These are phyloP conservation scores for Aphaenogaster floridana DNA, from an alignment of 1,140 invertebrate species.

Conservation along the genomic window DNA sequence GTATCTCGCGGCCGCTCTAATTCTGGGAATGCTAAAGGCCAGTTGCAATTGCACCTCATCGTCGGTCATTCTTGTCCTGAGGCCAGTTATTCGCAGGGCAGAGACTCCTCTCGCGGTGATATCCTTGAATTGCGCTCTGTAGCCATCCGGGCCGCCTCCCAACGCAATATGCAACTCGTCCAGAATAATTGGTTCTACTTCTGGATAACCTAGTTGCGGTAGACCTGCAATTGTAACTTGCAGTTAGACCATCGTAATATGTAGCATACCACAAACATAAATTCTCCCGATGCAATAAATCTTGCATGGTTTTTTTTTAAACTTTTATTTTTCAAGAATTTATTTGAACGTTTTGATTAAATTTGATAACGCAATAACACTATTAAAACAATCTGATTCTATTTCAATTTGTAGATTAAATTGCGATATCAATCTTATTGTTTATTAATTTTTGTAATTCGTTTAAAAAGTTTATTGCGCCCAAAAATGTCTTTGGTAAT, in stretches of 20 bases:
- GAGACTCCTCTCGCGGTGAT: conserved; percentile 93
- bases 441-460: background rate
- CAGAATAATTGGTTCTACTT: conserved; percentile 92
- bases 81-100: conserved; percentile 91
- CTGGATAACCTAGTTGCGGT: conserved; percentile 83
- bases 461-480: background rate
- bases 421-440: background rate
- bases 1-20: conserved; percentile 91
- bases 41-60: conserved; percentile 93
- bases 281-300: background rate
- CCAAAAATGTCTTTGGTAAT: background rate
- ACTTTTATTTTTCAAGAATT: background rate
- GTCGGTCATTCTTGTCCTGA: conserved; percentile 87
- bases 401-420: background rate
- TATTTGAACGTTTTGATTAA: background rate
- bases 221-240: conserved; percentile 76
- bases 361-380: background rate
- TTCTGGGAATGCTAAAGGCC: conserved; percentile 92
- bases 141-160: conserved; percentile 92
- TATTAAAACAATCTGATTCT: background rate
- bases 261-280: background rate
- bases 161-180: conserved; percentile 93
- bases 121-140: conserved; percentile 92
- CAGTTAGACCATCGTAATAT: background rate
- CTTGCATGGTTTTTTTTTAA: background rate